These are phyloP conservation scores for Physocephala rufipes DNA, from an alignment of 2,888 invertebrate species.

Conservation along the genomic window DNA sequence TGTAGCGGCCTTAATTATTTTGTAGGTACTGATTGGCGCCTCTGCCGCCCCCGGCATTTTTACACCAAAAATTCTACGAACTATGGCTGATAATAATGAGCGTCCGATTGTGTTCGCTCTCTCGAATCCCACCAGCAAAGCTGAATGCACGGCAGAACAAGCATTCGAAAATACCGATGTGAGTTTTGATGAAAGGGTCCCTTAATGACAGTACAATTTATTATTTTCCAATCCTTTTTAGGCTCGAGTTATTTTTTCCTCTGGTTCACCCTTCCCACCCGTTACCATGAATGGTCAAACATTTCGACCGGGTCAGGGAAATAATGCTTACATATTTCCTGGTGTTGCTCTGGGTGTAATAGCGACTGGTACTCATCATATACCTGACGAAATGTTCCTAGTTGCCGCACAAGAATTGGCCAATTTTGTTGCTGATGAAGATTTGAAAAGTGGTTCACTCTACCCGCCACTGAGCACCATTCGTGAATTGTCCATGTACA, in stretches of 20 bases:
- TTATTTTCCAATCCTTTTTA: slow-evolving; percentile 65
- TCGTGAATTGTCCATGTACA: slow-evolving; percentile 87
- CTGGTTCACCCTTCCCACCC: slow-evolving; percentile 94
- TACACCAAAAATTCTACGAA: slow-evolving; percentile 82
- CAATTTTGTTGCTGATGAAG: slow-evolving; percentile 81
- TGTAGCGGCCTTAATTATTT: slow-evolving; percentile 13
- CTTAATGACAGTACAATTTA: neutral
- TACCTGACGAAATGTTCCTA: slow-evolving; percentile 93
- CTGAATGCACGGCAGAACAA: slow-evolving; percentile 97
- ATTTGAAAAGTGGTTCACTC: slow-evolving; percentile 85
- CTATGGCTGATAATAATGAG: slow-evolving; percentile 88
- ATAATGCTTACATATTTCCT: slow-evolving; percentile 97
- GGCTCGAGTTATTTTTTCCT: slow-evolving; percentile 94
- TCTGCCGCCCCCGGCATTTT: slow-evolving; percentile 93
- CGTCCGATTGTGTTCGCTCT: slow-evolving; percentile 95
- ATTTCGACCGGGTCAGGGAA: slow-evolving; percentile 94
- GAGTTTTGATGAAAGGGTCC: slow-evolving; percentile 60
- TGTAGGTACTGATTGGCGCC: slow-evolving; percentile 75
- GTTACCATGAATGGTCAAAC: slow-evolving; percentile 82
- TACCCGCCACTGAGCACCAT: slow-evolving; percentile 90
- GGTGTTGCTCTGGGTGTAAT: slow-evolving; percentile 95
- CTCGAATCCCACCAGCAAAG: slow-evolving; percentile 97
- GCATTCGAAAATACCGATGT: slow-evolving; percentile 94
- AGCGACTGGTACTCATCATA: slow-evolving; percentile 89
- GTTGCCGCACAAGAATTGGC: slow-evolving; percentile 90